These are phyloP conservation scores for Bruchidius siliquastri DNA, from an alignment of 2,888 invertebrate species.

Conservation along the genomic window DNA sequence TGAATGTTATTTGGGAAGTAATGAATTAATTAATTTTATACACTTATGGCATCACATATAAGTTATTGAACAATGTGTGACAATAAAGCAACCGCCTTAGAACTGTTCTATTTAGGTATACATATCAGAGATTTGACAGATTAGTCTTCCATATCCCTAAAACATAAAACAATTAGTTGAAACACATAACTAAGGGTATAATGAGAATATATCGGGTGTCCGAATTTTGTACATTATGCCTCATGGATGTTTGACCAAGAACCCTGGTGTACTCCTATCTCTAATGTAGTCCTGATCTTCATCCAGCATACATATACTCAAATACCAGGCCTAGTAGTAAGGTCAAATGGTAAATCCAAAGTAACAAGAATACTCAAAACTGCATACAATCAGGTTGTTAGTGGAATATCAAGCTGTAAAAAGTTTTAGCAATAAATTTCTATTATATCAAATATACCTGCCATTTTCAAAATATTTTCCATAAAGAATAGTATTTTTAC, in stretches of 20 bases:
- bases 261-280: too few relatives aligned
- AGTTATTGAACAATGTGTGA: too few relatives aligned
- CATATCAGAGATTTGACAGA: background rate
- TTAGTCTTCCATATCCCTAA: background rate
- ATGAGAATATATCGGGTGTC: too few relatives aligned
- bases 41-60: too few relatives aligned
- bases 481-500: too few relatives aligned
- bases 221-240: too few relatives aligned
- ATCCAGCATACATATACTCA: background rate
- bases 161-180: background rate
- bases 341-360: too few relatives aligned
- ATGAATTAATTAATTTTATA: too few relatives aligned
- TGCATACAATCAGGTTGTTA: background rate
- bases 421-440: background rate
- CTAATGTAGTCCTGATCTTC: background rate
- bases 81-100: background rate
- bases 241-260: too few relatives aligned
- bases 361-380: too few relatives aligned
- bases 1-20: too few relatives aligned
- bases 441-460: background rate
- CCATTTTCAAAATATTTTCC: background rate
- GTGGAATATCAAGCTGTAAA: background rate
- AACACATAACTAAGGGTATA: background rate
- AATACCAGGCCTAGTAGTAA: background rate
- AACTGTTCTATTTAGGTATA: background rate